Conservation (phyloP, 2,888 invertebrate genomes). For the Pilophorus perplexus region DNA sequence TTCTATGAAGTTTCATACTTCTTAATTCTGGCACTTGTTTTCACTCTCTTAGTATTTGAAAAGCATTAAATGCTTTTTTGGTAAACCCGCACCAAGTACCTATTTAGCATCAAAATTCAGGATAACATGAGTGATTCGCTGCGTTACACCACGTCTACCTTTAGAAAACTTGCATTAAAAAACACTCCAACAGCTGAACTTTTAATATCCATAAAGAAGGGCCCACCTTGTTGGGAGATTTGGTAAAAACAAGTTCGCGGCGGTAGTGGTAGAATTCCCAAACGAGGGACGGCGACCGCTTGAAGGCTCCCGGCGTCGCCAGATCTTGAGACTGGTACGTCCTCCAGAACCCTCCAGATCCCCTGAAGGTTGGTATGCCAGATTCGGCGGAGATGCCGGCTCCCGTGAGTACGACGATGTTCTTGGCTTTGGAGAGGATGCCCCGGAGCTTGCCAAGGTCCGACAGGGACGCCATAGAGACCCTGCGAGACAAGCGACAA, state of each 20-base stretch:
- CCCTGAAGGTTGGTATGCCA: conserved; percentile 83
- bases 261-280: conserved; percentile 91
- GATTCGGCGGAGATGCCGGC: conserved; percentile 81
- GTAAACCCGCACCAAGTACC: too few relatives aligned
- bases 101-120: background rate
- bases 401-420: conserved; percentile 69
- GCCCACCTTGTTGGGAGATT: conserved; percentile 65
- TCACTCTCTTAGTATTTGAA: too few relatives aligned
- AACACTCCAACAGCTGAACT: too few relatives aligned
- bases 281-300: conserved; percentile 70
- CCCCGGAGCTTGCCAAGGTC: conserved; percentile 41
- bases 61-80: too few relatives aligned
- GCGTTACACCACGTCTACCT: background rate
- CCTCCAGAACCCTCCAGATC: conserved; percentile 79
- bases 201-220: too few relatives aligned
- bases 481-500: too few relatives aligned
- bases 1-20: too few relatives aligned
- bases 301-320: conserved; percentile 71
- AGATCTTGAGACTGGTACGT: conserved; percentile 66
- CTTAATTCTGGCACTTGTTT: too few relatives aligned
- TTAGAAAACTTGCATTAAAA: too few relatives aligned
- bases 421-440: conserved; percentile 58
- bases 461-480: conserved; percentile 26
- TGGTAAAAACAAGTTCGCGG: conserved; percentile 70
- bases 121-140: background rate